Evolutionary conservation across 2,888 invertebrate genomes (phyloP), one percentile per base, ranked within the genome.

Genomic region (Conchocele bisecta): DNA sequence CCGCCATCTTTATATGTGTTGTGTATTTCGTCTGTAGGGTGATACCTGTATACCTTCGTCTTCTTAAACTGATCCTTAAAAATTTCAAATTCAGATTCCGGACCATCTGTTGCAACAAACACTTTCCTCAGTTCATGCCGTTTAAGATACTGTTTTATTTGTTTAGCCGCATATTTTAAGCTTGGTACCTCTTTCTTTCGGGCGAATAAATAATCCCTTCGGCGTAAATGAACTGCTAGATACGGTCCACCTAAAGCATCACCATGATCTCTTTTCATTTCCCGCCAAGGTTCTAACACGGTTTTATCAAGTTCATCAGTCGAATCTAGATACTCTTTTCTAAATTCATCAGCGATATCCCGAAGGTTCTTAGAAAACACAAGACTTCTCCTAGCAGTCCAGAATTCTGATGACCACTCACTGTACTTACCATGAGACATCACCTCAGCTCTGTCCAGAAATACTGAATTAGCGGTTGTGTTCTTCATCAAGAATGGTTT

Each of bases 41-140:
- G 58, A 79, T 79, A 90, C 20, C 83, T 63, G 35, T 77, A 79
- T 7, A 90, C 85, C 53, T 86, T 73, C 50, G 82, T 85, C 2
- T 92, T 68, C 20, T 87, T 75, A 60, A 96, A 88, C 50, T 88
- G 79, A 2, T 72, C 56, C 75, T 93, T 91, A 11, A 94, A 91
- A 44, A 91, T 86, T 11, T 85, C 81, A 65, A 91, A 86, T 78
- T 93, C 93, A 63, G 85, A 89, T 15, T 92, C 86, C 0, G 94
- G 92, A 15, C 96, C 95, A 93, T 98, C 98, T 0, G 97, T 96
- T 0, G 98, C 96, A 53, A 99, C 92, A 89, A 96, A 98, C 13
- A 97, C 92, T 50, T 92, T 93, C 1, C 91, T 90, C 22, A 96
- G 86, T n/a, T 87, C 79, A 22, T 93, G 89, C 9, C 94, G 90